Percentiles rank a stretch among this genome's conserved stretches.
phyloP scores from a whole-genome alignment of 2,888 invertebrate species.

The Nipponacmea schrenckii region DNA sequence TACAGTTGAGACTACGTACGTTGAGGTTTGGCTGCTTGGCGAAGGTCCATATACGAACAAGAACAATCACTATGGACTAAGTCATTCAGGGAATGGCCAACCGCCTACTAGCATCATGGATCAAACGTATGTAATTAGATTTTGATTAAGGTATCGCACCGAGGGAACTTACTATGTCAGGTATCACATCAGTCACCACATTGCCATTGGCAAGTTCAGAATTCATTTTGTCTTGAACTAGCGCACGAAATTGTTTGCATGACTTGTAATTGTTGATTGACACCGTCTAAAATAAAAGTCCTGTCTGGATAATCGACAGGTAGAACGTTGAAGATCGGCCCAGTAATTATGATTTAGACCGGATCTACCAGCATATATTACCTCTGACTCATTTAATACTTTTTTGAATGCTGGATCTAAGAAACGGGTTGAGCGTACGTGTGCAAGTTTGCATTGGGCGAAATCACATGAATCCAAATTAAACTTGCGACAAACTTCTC shows the following conservation, averaged over 20 bases:
- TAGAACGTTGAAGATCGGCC: no score
- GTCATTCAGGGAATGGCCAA: no score
- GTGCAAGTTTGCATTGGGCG: slow-evolving; percentile 19
- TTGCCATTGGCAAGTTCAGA: slow-evolving; percentile 11
- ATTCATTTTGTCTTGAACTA: slow-evolving; percentile 12
- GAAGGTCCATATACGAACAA: slow-evolving; percentile 23
- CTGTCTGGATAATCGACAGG: slow-evolving; percentile 9
- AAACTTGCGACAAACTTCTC: slow-evolving; percentile 23
- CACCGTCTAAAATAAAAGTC: no score
- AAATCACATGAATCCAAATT: slow-evolving; percentile 21
- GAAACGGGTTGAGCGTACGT: slow-evolving; percentile 18
- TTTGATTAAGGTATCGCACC: slow-evolving; percentile 17
- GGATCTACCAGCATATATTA: neutral
- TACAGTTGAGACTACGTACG: no score
- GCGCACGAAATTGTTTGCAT: slow-evolving; percentile 4
- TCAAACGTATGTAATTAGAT: slow-evolving; percentile 11
- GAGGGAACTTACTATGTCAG: slow-evolving; percentile 15
- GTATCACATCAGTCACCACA: neutral
- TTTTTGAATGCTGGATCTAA: neutral
- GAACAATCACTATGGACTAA: no score
- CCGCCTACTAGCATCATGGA: no score
- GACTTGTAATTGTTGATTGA: slow-evolving; percentile 16
- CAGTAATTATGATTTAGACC: neutral
- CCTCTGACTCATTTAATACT: neutral
- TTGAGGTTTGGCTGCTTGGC: slow-evolving; percentile 10